Conservation (phyloP, 2,888 invertebrate genomes). For the Chloroclysta siterata region DNA sequence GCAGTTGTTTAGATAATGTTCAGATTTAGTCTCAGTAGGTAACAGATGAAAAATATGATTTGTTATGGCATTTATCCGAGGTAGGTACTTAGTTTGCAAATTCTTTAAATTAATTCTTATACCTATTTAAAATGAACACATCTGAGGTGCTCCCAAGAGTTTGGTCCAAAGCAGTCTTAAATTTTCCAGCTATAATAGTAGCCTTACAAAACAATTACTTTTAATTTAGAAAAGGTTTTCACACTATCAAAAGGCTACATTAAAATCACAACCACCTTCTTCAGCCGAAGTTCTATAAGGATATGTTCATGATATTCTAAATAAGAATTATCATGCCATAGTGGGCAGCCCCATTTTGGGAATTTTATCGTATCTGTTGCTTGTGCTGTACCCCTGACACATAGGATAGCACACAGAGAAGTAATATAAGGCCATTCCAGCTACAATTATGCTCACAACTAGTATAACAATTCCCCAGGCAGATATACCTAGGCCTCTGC, state of each 20-base stretch:
- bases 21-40: neutral
- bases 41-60: constrained; percentile 13
- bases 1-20: neutral
- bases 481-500: constrained; percentile 81
- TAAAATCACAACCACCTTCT: constrained; percentile 35
- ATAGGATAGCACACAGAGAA: constrained; percentile 88
- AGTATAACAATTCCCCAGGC: constrained; percentile 88
- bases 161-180: constrained; percentile 37
- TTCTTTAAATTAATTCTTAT: constrained; percentile 9
- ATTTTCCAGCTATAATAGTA: constrained; percentile 5
- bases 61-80: constrained; percentile 26
- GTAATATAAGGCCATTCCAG: constrained; percentile 85
- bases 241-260: constrained; percentile 12
- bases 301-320: constrained; percentile 49
- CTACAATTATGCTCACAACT: constrained; percentile 77
- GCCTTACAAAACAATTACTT: neutral
- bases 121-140: constrained; percentile 20
- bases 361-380: constrained; percentile 81
- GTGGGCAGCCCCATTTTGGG: constrained; percentile 73
- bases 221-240: constrained; percentile 12
- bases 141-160: constrained; percentile 20
- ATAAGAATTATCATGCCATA: constrained; percentile 55
- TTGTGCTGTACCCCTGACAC: constrained; percentile 73
- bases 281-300: constrained; percentile 16
- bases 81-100: constrained; percentile 9